Evolutionary conservation across 2,113 vertebrate genomes (phyloP).

Genomic region (Isichthys henryi): DNA sequence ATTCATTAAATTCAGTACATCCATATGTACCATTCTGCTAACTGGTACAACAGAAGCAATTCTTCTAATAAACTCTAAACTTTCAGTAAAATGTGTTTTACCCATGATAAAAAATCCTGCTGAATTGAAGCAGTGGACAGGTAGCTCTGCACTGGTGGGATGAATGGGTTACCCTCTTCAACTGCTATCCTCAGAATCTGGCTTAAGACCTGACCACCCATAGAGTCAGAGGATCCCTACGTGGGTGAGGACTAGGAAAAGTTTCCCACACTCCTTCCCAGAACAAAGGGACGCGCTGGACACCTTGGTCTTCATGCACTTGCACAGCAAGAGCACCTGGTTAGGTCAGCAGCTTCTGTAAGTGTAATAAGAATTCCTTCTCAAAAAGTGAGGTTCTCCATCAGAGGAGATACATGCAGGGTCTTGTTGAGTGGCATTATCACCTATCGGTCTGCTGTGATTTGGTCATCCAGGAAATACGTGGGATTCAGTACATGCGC

Average conservation of each 20-base stretch:
- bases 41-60: neutral
- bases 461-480: conserved; percentile 43
- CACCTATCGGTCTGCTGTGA: conserved; percentile 37
- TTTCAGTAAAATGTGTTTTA: conserved; percentile 30
- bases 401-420: conserved; percentile 38
- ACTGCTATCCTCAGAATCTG: conserved; percentile 62
- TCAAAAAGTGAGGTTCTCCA: conserved; percentile 53
- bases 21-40: conserved; percentile 4
- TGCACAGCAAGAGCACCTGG: conserved; percentile 62
- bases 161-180: conserved; percentile 67
- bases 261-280: conserved; percentile 47
- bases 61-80: neutral
- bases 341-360: conserved; percentile 48
- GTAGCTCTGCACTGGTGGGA: conserved; percentile 74
- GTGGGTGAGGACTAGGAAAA: conserved; percentile 56
- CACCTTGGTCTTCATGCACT: conserved; percentile 32
- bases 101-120: conserved; percentile 88
- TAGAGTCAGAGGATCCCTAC: conserved; percentile 52
- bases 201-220: conserved; percentile 81
- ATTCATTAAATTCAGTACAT: neutral
- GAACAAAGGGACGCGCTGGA: neutral
- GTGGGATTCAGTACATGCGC: conserved; percentile 27
- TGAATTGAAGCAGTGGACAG: conserved; percentile 45
- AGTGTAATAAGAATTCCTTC: conserved; percentile 50
- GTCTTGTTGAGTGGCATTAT: conserved; percentile 48